These are phyloP conservation scores for Hormaphis cornu DNA, from an alignment of 1,140 invertebrate genomes.

Conservation along the genomic window DNA sequence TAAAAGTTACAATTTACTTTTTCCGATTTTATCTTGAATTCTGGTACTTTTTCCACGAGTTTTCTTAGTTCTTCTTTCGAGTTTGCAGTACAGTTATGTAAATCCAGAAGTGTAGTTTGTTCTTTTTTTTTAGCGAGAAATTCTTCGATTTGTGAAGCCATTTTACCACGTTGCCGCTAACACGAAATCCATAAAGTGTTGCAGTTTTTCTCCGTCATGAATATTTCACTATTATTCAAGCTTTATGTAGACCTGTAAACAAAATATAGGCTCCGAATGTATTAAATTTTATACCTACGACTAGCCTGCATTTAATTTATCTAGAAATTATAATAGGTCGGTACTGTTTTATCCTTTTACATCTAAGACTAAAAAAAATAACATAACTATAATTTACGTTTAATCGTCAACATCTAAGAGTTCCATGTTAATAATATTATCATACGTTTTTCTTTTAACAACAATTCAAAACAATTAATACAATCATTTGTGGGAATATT, in stretches of 20 bases:
- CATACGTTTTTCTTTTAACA: no score
- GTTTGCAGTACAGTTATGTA: slow-evolving; percentile 65
- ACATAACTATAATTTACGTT: no score
- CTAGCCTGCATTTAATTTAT: no score
- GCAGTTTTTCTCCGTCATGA: not conserved
- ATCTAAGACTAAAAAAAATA: no score
- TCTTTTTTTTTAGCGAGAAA: slow-evolving; percentile 74
- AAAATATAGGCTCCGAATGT: not conserved
- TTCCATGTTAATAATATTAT: no score
- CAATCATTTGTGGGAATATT: no score
- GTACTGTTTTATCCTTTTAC: no score
- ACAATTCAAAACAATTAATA: no score
- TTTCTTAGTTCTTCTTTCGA: slow-evolving; percentile 71
- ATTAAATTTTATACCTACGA: no score
- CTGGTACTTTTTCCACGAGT: slow-evolving; percentile 73
- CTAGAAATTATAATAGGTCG: no score
- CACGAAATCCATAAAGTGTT: slow-evolving; percentile 37
- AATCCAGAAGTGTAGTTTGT: slow-evolving; percentile 67
- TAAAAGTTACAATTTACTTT: slow-evolving; percentile 49
- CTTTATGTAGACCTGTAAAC: not conserved
- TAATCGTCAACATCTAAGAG: no score
- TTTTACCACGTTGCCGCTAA: slow-evolving; percentile 36
- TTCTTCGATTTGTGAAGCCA: slow-evolving; percentile 66
- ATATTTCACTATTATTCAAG: not conserved
- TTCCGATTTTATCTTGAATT: slow-evolving; percentile 79